Percentiles rank a stretch among this genome's conserved stretches.
These are phyloP conservation scores for Drosophila azteca DNA, from an alignment of 1,140 invertebrate species.

Conservation along the genomic window DNA sequence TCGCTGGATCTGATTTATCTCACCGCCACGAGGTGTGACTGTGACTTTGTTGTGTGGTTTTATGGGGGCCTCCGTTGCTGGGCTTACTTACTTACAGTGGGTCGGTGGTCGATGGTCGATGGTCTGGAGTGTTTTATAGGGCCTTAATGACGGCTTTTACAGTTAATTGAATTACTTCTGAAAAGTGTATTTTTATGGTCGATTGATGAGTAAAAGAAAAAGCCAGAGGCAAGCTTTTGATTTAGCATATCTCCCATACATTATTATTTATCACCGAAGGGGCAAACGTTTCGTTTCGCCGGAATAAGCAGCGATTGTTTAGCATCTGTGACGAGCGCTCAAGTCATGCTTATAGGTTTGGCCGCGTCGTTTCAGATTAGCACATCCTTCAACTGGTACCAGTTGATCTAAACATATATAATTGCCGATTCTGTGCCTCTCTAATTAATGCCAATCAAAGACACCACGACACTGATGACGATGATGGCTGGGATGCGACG, in stretches of 20 bases:
- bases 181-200: constrained; percentile 35
- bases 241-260: constrained; percentile 15
- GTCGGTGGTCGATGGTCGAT: neutral
- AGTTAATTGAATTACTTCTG: constrained; percentile 74
- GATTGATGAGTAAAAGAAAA: constrained; percentile 58
- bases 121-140: constrained; percentile 45
- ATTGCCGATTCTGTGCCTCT: constrained; percentile 53
- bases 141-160: constrained; percentile 75
- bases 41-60: constrained; percentile 73
- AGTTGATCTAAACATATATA: constrained; percentile 63
- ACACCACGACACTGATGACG: constrained; percentile 22
- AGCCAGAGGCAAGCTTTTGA: constrained; percentile 8
- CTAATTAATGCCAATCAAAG: constrained; percentile 73
- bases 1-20: constrained; percentile 64
- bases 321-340: constrained; percentile 42
- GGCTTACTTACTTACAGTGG: constrained; percentile 61
- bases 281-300: constrained; percentile 26
- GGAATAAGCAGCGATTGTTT: constrained; percentile 56
- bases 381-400: constrained; percentile 78
- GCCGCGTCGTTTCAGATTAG: constrained; percentile 57
- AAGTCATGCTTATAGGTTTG: neutral
- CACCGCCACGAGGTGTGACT: constrained; percentile 56
- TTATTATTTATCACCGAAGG: constrained; percentile 16
- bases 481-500: constrained; percentile 10
- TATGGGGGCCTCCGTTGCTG: constrained; percentile 47